Evolutionary conservation across 2,113 vertebrate genomes (phyloP).

Genomic region (Bostrychus sinensis): DNA sequence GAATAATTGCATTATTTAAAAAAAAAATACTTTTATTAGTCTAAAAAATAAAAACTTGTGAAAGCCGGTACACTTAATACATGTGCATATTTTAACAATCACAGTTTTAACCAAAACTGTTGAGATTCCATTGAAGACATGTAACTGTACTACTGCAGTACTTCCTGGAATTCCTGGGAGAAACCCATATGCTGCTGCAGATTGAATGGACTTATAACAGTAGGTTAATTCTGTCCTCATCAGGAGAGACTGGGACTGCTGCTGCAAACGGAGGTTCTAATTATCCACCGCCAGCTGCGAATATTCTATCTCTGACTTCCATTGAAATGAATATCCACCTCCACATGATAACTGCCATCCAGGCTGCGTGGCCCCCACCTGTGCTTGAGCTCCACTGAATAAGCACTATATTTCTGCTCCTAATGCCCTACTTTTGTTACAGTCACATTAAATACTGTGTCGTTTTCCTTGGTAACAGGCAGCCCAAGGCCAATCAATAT

Average conservation of each 20-base stretch:
- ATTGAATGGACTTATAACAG: neutral
- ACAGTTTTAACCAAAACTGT: too few relatives aligned
- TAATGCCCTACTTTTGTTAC: constrained; percentile 22
- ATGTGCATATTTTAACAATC: too few relatives aligned
- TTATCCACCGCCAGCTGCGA: constrained; percentile 15
- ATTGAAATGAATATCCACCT: constrained; percentile 7
- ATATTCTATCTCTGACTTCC: constrained; percentile 7
- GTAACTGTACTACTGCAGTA: too few relatives aligned
- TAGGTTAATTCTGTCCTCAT: constrained; percentile 9
- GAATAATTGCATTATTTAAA: too few relatives aligned
- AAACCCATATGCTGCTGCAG: neutral
- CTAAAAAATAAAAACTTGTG: too few relatives aligned
- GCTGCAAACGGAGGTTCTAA: constrained; percentile 5
- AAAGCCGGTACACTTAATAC: too few relatives aligned
- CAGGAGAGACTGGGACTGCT: neutral
- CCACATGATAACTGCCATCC: neutral
- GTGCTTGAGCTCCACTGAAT: constrained; percentile 9
- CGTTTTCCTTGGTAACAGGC: constrained; percentile 42
- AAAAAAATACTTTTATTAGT: too few relatives aligned
- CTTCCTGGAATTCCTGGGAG: too few relatives aligned
- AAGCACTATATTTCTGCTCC: constrained; percentile 12
- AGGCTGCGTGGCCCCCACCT: constrained; percentile 5
- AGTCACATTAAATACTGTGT: constrained; percentile 39
- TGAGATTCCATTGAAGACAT: too few relatives aligned
- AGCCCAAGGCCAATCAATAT: constrained; percentile 54